A percentile compares a stretch with the other conserved stretches of the same genome.
Evolutionary conservation across 1,140 invertebrate species (phyloP).

Genomic region (Brachystomella parvula): DNA sequence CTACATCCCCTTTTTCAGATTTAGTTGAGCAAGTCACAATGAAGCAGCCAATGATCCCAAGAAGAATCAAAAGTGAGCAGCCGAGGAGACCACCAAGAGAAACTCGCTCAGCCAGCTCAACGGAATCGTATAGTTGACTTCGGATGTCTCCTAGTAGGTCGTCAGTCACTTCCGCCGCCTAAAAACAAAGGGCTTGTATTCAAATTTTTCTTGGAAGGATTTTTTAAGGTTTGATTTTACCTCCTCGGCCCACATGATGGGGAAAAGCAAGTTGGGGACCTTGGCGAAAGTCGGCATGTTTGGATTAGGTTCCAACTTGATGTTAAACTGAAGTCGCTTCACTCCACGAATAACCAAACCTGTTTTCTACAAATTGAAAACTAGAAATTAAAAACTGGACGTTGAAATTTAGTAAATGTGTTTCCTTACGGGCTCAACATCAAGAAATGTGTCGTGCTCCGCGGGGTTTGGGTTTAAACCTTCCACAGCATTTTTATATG

Average conservation of each 20-base stretch:
- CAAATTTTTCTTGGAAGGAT: not conserved
- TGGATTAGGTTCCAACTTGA: conserved; percentile 32
- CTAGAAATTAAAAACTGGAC: not conserved
- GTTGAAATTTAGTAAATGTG: not conserved
- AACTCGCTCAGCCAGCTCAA: conserved; percentile 28
- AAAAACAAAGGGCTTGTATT: not conserved
- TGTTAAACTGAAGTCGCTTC: conserved; percentile 41
- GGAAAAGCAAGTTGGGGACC: conserved; percentile 26
- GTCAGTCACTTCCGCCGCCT: conserved; percentile 29
- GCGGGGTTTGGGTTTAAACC: conserved; percentile 60
- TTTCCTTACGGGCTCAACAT: conserved; percentile 58
- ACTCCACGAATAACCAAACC: conserved; percentile 39
- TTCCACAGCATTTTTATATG: conserved; percentile 56
- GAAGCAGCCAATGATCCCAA: conserved; percentile 24
- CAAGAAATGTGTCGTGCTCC: conserved; percentile 61
- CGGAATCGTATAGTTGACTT: conserved; percentile 19
- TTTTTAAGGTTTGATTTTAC: conserved; percentile 19
- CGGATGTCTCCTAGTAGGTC: conserved; percentile 19
- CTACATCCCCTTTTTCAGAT: not conserved
- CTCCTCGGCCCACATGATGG: conserved; percentile 38
- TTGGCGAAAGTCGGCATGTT: conserved; percentile 33
- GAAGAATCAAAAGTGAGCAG: conserved; percentile 22
- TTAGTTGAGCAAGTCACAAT: conserved; percentile 3
- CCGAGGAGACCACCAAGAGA: conserved; percentile 26
- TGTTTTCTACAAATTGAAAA: conserved; percentile 36